Evolutionary conservation across 2,797 vertebrate genomes (phyloP), one percentile per base, ranked within the genome.

Genomic region (Pangasius larnaudii): DNA sequence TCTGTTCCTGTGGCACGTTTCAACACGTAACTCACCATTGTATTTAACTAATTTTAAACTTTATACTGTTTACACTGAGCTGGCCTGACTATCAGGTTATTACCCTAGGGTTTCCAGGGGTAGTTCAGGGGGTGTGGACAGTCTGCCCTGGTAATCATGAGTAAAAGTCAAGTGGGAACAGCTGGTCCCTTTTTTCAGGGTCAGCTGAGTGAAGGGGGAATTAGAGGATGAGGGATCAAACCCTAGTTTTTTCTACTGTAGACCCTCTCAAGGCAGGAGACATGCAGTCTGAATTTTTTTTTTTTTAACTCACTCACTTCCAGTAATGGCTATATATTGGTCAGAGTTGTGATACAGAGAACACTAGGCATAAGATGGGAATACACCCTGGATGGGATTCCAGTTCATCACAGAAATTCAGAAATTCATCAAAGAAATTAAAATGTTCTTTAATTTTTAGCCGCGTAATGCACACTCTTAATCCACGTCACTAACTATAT

Each of bases 151-250:
- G 89, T 90, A 91, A 93, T 94, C 92, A 90, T 93, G 93, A 92
- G 92, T 86, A 90, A 89, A 88, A 89, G 90, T 93, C 93, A 93
- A 94, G 93, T 94, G 92, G 95, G 94, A 96, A 95, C 94, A 95
- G 95, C 95, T 95, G 95, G 94, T 92, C 94, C 94, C 94, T 95
- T 95, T 95, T 95, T 95, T 94, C 95, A 94, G 91, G 84, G 72
- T 90, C 93, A 90, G 53, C 75, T 86, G 82, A 90, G 89, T 93
- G 78, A n/a, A 88, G 88, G 89, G 90, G 65, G 84, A 88, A 91
- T 85, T 71, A 27, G 85, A 87, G 90, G 92, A 90, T 88, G 92
- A 90, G 7, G 53, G 91, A 92, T 93, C 89, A 91, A 91, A 91
- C 91, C 88, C 87, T 80, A 56, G 89, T 53, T 74, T 53, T 42